These are phyloP conservation scores for Girardia tigrina DNA, from an alignment of 2,888 invertebrate genomes.

Conservation along the genomic window DNA sequence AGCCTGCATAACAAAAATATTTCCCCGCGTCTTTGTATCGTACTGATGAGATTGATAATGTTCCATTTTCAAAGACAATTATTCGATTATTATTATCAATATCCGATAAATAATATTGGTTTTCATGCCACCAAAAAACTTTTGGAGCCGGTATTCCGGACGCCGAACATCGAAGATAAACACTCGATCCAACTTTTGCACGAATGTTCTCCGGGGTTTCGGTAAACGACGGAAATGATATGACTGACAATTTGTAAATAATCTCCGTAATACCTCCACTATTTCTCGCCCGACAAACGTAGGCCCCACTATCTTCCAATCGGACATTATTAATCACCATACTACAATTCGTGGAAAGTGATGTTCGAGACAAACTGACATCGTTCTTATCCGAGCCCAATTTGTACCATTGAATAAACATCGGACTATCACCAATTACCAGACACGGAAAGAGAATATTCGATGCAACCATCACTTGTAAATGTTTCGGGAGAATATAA, in stretches of 20 bases:
- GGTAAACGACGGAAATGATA: conserved; percentile 19
- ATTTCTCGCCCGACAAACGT: neutral
- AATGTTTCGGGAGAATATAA: conserved; percentile 6
- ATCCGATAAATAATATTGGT: neutral
- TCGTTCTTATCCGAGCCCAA: conserved; percentile 14
- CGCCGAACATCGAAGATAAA: neutral
- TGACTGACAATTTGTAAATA: conserved; percentile 9
- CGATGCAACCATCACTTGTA: conserved; percentile 8
- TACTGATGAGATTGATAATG: neutral
- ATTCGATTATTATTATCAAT: conserved; percentile 11
- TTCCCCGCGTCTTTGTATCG: neutral
- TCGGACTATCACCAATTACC: neutral
- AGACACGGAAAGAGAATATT: conserved; percentile 10
- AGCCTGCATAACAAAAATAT: neutral
- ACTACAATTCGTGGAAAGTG: neutral
- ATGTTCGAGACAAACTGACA: neutral
- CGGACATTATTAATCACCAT: neutral
- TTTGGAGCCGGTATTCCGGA: neutral
- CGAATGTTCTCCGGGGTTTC: neutral
- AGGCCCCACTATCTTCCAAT: neutral
- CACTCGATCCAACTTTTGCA: neutral
- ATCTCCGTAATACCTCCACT: neutral
- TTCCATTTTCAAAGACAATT: conserved; percentile 1
- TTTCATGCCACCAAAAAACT: neutral
- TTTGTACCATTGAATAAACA: conserved; percentile 10